Evolutionary conservation across 2,888 invertebrate species (phyloP).

Genomic region (Lithophane ornitopus): DNA sequence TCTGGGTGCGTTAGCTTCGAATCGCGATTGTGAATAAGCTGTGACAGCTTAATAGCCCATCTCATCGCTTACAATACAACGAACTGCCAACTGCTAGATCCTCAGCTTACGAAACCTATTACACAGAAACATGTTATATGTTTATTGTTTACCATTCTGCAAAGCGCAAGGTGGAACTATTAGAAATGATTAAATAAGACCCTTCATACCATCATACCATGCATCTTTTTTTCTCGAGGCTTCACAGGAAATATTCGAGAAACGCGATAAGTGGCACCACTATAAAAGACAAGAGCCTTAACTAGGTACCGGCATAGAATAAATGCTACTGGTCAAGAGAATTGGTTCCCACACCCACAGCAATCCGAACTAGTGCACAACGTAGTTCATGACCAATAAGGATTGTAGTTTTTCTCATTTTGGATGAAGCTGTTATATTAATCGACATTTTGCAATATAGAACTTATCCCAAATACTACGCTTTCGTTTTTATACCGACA

Average conservation of each 20-base stretch:
- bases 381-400: constrained; percentile 33
- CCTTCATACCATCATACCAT: constrained; percentile 20
- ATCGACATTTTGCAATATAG: constrained; percentile 27
- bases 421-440: neutral
- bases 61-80: constrained; percentile 6
- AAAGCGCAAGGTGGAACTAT: constrained; percentile 29
- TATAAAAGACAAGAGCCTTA: constrained; percentile 45
- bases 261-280: constrained; percentile 42
- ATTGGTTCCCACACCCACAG: constrained; percentile 62
- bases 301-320: constrained; percentile 40
- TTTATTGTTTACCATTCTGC: constrained; percentile 22
- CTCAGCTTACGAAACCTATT: constrained; percentile 29
- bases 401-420: constrained; percentile 42
- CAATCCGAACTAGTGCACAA: constrained; percentile 43
- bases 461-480: constrained; percentile 7
- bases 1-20: constrained; percentile 30
- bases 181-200: constrained; percentile 45
- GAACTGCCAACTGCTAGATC: constrained; percentile 13
- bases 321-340: constrained; percentile 46
- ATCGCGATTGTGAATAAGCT: constrained; percentile 46
- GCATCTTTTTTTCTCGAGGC: constrained; percentile 26
- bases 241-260: constrained; percentile 46
- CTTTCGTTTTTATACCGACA: constrained; percentile 24
- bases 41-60: constrained; percentile 40
- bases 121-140: constrained; percentile 1